phyloP scores from a whole-genome alignment of 2,888 invertebrate genomes.

The Lochmaea crataegi region DNA sequence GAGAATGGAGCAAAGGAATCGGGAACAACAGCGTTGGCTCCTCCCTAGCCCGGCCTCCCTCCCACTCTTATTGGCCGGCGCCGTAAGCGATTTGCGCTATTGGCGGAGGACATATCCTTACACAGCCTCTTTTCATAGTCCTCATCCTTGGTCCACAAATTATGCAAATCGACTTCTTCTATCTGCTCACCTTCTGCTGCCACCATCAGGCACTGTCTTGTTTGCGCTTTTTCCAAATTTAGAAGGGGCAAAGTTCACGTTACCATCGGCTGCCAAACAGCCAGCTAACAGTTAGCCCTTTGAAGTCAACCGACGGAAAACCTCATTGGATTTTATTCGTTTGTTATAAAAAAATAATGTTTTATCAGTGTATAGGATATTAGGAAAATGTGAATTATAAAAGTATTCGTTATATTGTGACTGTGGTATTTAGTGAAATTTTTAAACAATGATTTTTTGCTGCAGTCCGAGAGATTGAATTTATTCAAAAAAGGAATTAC shows the following conservation, averaged over 20 bases:
- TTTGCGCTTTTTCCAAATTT: slow-evolving; percentile 62
- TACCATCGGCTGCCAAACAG: slow-evolving; percentile 49
- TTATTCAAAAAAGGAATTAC: not conserved
- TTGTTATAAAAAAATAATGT: slow-evolving; percentile 19
- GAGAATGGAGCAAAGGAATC: slow-evolving; percentile 41
- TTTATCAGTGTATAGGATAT: slow-evolving; percentile 6
- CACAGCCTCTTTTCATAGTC: slow-evolving; percentile 54
- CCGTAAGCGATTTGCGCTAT: slow-evolving; percentile 42
- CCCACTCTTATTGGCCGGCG: slow-evolving; percentile 49
- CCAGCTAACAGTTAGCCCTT: slow-evolving; percentile 50
- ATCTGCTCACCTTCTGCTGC: slow-evolving; percentile 60
- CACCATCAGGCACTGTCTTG: slow-evolving; percentile 55
- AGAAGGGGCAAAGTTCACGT: slow-evolving; percentile 60
- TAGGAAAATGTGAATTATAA: slow-evolving; percentile 14
- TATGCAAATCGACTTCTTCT: slow-evolving; percentile 60
- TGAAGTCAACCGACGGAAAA: slow-evolving; percentile 47
- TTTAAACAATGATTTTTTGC: slow-evolving; percentile 17
- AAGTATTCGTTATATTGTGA: slow-evolving; percentile 22
- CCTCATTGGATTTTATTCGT: slow-evolving; percentile 19
- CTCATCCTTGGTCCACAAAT: slow-evolving; percentile 57
- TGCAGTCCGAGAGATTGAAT: not conserved
- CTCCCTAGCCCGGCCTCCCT: slow-evolving; percentile 40
- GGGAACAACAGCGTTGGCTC: slow-evolving; percentile 34
- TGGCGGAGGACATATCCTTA: slow-evolving; percentile 43
- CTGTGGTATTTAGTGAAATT: slow-evolving; percentile 28